Percentiles rank a stretch among this genome's conserved stretches.
Evolutionary conservation across 2,888 invertebrate genomes (phyloP).

Genomic region (Clivina fossor): DNA sequence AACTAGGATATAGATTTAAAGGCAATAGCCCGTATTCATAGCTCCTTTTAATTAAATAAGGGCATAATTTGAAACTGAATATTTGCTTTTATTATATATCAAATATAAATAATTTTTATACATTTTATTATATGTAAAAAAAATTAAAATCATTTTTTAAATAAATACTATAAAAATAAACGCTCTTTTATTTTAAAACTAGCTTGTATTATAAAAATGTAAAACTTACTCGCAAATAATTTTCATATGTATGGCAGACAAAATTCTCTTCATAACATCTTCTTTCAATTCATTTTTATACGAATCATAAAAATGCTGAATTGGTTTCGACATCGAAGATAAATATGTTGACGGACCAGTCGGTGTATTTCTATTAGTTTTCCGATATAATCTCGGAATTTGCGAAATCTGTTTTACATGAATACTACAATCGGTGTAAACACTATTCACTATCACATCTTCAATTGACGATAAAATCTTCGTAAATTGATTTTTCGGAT

Average conservation of each 20-base stretch:
- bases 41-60: too few relatives aligned
- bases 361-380: slow-evolving; percentile 87
- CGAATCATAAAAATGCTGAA: slow-evolving; percentile 61
- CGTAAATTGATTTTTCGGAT: slow-evolving; percentile 21
- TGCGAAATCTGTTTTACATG: slow-evolving; percentile 84
- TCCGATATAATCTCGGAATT: slow-evolving; percentile 88
- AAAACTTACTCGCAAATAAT: slow-evolving; percentile 57
- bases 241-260: slow-evolving; percentile 52
- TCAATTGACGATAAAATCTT: slow-evolving; percentile 16
- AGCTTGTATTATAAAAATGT: neutral
- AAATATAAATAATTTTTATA: too few relatives aligned
- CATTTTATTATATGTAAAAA: too few relatives aligned
- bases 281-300: slow-evolving; percentile 51
- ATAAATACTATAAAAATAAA: neutral
- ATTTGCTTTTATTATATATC: too few relatives aligned
- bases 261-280: slow-evolving; percentile 51
- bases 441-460: slow-evolving; percentile 18
- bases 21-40: too few relatives aligned
- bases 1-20: too few relatives aligned
- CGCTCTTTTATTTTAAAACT: neutral
- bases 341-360: slow-evolving; percentile 79
- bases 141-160: neutral
- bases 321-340: slow-evolving; percentile 63
- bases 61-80: too few relatives aligned
- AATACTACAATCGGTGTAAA: slow-evolving; percentile 53